These are phyloP conservation scores for Copsychus sechellarum DNA, from an alignment of 2,113 vertebrate species.

Conservation along the genomic window DNA sequence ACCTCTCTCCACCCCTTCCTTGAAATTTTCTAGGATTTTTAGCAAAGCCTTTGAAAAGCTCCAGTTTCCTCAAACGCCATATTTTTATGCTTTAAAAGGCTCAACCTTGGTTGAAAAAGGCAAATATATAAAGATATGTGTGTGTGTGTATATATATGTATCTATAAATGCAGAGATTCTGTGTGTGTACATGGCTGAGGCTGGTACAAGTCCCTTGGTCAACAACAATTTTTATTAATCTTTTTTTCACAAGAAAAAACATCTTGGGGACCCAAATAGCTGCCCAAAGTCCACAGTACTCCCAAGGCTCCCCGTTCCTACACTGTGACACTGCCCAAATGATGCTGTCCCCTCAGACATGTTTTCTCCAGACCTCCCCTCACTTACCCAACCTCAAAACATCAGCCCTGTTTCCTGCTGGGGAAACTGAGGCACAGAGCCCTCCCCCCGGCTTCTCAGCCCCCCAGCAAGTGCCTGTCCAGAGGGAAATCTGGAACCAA, in stretches of 20 bases:
- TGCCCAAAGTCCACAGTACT: too few relatives aligned
- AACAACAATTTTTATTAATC: not conserved
- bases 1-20: not conserved
- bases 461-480: not conserved
- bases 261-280: fast-evolving
- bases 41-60: not conserved
- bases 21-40: not conserved
- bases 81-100: not conserved
- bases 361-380: not conserved
- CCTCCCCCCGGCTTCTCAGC: fast-evolving
- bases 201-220: fast-evolving
- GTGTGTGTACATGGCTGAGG: fast-evolving
- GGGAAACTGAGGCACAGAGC: slow-evolving; percentile 16
- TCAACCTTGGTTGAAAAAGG: not conserved
- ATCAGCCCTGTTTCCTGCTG: not conserved
- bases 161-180: not conserved
- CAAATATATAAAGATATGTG: not conserved
- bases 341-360: not conserved
- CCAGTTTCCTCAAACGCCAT: fast-evolving
- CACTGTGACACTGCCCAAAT: fast-evolving
- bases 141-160: too few relatives aligned
- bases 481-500: fast-evolving
- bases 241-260: not conserved
- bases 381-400: not conserved
- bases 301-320: fast-evolving